phyloP scores from a whole-genome alignment of 2,888 invertebrate species.

The Phytoseiulus persimilis region DNA sequence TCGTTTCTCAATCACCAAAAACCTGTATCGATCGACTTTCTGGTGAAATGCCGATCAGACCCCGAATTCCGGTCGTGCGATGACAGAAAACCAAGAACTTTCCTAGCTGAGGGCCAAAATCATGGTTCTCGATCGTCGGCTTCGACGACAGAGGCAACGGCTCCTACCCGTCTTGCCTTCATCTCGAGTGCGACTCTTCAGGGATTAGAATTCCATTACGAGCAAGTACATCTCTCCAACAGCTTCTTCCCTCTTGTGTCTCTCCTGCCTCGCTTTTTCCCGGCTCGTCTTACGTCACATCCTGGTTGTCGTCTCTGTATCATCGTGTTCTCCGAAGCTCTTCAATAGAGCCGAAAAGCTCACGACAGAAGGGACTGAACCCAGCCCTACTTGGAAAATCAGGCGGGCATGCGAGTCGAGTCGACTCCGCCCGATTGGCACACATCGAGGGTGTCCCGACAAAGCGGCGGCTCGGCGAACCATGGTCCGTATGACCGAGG shows the following conservation, averaged over 20 bases:
- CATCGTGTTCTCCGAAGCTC: not conserved
- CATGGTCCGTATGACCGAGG: too few species aligned
- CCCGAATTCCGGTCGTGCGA: not conserved
- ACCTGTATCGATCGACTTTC: too few species aligned
- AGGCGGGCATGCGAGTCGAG: too few species aligned
- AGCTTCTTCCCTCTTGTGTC: not conserved
- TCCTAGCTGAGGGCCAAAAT: not conserved
- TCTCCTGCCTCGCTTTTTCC: not conserved
- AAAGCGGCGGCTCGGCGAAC: too few species aligned
- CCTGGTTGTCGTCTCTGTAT: not conserved
- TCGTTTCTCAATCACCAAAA: too few species aligned
- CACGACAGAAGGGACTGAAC: too few species aligned
- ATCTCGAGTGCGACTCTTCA: not conserved
- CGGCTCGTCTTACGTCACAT: not conserved
- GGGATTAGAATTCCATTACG: slow-evolving; percentile 5
- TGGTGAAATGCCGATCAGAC: too few species aligned
- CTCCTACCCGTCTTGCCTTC: not conserved
- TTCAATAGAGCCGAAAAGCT: too few species aligned
- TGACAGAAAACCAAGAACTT: not conserved
- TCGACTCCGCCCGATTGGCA: too few species aligned
- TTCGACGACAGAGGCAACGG: not conserved
- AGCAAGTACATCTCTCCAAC: not conserved
- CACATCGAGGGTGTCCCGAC: too few species aligned
- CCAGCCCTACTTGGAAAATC: too few species aligned
- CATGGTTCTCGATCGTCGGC: not conserved